Conservation (phyloP, 2,113 vertebrate species). For the Nesoenas mayeri region DNA sequence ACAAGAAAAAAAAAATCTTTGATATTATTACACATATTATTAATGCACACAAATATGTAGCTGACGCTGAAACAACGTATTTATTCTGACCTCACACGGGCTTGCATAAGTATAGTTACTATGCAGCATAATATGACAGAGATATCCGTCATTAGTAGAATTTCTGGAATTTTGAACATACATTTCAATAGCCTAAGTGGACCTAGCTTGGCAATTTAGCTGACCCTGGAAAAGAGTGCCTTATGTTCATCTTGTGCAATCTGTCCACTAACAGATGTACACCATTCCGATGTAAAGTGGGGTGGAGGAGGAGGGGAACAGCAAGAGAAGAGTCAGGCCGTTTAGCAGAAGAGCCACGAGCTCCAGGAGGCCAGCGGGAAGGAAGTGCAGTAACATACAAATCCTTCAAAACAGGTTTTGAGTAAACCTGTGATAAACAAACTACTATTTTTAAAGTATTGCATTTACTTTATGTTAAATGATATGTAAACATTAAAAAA, state of each 20-base stretch:
- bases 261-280: conserved; percentile 73
- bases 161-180: conserved; percentile 68
- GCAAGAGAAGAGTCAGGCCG: conserved; percentile 65
- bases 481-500: neutral
- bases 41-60: neutral
- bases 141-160: conserved; percentile 63
- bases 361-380: neutral
- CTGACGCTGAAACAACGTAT: neutral
- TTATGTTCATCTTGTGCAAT: conserved; percentile 74
- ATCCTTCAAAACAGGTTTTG: neutral
- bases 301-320: conserved; percentile 62
- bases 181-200: conserved; percentile 68
- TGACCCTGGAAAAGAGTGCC: conserved; percentile 71
- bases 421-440: conserved; percentile 22
- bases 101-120: conserved; percentile 42
- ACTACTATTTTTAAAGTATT: neutral
- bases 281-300: conserved; percentile 68
- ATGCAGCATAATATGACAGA: conserved; percentile 64
- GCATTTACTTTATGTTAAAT: conserved; percentile 10
- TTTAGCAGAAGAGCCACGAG: conserved; percentile 34
- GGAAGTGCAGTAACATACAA: neutral
- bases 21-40: neutral
- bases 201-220: conserved; percentile 70
- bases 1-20: neutral
- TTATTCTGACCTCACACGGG: conserved; percentile 29